Base-by-base conservation (phyloP, 2,888 invertebrate genomes). In the Nectonema munidae region DNA sequence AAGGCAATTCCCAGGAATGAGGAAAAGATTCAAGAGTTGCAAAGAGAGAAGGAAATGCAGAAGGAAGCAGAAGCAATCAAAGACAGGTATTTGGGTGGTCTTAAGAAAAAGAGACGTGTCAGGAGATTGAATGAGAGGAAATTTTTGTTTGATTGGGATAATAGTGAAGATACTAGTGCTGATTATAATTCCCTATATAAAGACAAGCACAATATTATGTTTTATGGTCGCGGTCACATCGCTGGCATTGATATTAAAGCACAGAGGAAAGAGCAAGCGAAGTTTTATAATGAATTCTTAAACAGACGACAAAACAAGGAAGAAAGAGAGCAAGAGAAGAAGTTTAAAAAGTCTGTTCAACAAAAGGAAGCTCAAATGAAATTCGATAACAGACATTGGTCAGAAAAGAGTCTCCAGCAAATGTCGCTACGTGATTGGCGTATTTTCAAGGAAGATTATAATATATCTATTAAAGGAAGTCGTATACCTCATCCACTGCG, bases 141-240 rank as follows among this genome's bases (percentile, higher is more conserved):
- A 58, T 99, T 99, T 61, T 89, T 99, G 0, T 99, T 99, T 56
- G 95, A 99, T 57, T 99, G 95, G 95, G 95, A 99, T 59, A 83
- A 81, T 1, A 72, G 75, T 1, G 95, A 99, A 56, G 95, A 99
- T 50, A 99, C 95, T 0, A 79, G 83, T 2, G 69, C 71, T 43
- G 95, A 99, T 61, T 99, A 95, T 51, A 95, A 95, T 55, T 68
- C 69, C 42, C 60, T 99, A 16, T 99, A 95, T 51, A 89, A 86
- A 55, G 79, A 86, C 47, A 65, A 74, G 36, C 89, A 95, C 58
- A 76, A 83, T 57, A 48, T 54, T 1, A 83, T 86, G 57, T 86
- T 99, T 55, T 99, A 74, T 60, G 95, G 95, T 0, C 64, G 95
- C 42, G 95, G 95, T 6, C 79, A 89, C 53, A 67, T 95, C 20